phyloP scores from a whole-genome alignment of 2,888 invertebrate species.

The Asteroscopus sphinx region DNA sequence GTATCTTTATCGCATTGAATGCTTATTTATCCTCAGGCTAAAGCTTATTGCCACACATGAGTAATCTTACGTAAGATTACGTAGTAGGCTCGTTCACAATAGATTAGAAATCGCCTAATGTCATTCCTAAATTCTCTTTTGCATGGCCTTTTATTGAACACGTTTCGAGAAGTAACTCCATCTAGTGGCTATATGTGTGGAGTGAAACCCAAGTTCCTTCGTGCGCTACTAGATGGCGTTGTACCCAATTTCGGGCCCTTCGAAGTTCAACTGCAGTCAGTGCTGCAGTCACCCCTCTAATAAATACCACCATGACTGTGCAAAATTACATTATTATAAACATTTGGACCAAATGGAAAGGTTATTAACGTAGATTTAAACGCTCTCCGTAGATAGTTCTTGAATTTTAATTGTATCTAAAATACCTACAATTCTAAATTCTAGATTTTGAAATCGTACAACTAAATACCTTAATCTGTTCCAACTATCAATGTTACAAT shows the following conservation, averaged over 20 bases:
- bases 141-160: slow-evolving; percentile 30
- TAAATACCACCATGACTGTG: too few relatives aligned
- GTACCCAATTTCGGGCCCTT: slow-evolving; percentile 15
- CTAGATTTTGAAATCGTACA: not conserved
- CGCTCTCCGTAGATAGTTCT: too few relatives aligned
- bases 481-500: slow-evolving; percentile 12
- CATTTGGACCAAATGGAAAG: too few relatives aligned
- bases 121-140: slow-evolving; percentile 35
- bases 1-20: not conserved
- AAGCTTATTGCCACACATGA: slow-evolving; percentile 39
- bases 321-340: too few relatives aligned
- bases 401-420: too few relatives aligned
- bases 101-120: slow-evolving; percentile 55
- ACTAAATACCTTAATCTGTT: not conserved
- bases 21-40: slow-evolving; percentile 25
- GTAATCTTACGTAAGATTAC: slow-evolving; percentile 43
- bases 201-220: slow-evolving; percentile 2
- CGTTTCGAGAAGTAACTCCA: slow-evolving; percentile 36
- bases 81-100: slow-evolving; percentile 41
- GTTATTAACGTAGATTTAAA: too few relatives aligned
- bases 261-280: not conserved
- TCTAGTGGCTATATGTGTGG: slow-evolving; percentile 15
- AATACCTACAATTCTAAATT: too few relatives aligned
- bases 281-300: too few relatives aligned
- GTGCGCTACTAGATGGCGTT: slow-evolving; percentile 45